Base-by-base conservation (phyloP, 2,113 vertebrate species). In the Heterotilapia buettikoferi region DNA sequence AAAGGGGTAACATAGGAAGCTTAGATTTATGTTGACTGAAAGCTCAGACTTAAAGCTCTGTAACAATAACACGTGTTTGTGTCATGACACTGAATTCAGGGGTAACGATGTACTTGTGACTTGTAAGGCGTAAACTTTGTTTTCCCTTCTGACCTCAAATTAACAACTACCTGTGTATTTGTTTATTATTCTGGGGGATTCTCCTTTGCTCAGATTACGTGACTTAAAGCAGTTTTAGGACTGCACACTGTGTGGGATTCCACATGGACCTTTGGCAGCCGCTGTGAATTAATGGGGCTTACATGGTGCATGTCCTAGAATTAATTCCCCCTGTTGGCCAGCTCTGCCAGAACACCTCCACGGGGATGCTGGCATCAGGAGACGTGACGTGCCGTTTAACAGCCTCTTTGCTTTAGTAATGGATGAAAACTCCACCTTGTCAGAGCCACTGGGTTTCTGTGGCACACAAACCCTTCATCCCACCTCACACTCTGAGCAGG, bases 251-350 rank as follows among this genome's bases (percentile, higher is more conserved):
- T 66, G 66, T 76, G 10, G 36, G 84, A 21, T 36, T 56, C 24
- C 80, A 24, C 3, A 11, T 56, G 16, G 43, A 68, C 80, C 24
- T 45, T 83, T n/a, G 76, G 90, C 87, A 63, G 54, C 45, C 40
- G 86, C 85, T 93, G 88, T 88, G 80, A 90, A 84, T 52, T 66
- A 79, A 92, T 82, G 57, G 26, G 26, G 61, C 50, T 83, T 79
- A 29, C 57, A 84, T 29, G 57, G 38, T 91, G 79, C 85, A 59
- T 91, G 85, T 94, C 76, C 91, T 79, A 82, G 89, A 93, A 90
- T 94, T 54, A 92, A 93, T 91, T 87, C 56, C 71, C 63, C 63
- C 83, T 84, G 83, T 63, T 68, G 89, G 87, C 68, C 84, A 54
- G 12, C 50, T 84, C 52, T 82, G 61, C 45, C 80, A 36, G 71